Percentiles rank a stretch among this genome's conserved stretches.
phyloP scores from a whole-genome alignment of 2,888 invertebrate species.

The Elegia similella region DNA sequence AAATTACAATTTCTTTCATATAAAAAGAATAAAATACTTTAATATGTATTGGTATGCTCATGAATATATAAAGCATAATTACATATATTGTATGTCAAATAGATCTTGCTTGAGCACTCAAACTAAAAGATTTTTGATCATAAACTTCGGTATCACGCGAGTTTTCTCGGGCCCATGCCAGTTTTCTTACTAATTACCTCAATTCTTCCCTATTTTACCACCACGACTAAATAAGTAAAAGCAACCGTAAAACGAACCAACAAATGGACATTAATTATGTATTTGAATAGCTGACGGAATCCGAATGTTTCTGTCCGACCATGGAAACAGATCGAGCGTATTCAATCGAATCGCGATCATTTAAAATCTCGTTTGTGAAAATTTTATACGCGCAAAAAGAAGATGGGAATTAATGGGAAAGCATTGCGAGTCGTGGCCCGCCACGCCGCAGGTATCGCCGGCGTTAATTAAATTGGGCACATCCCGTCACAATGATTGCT shows the following conservation, averaged over 20 bases:
- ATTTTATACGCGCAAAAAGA: constrained; percentile 27
- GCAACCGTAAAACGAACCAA: not conserved
- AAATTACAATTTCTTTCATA: too few relatives aligned
- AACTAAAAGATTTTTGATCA: too few relatives aligned
- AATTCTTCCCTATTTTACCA: not conserved
- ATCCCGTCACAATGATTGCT: constrained; percentile 48
- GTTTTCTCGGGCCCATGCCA: too few relatives aligned
- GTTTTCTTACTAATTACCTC: too few relatives aligned
- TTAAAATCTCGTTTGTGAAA: constrained; percentile 24
- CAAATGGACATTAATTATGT: constrained; percentile 9
- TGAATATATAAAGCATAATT: too few relatives aligned
- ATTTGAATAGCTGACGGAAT: not conserved
- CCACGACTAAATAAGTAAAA: not conserved
- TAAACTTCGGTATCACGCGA: too few relatives aligned
- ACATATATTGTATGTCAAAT: too few relatives aligned
- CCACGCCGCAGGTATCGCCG: constrained; percentile 37
- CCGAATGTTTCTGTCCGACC: constrained; percentile 7
- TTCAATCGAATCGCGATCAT: constrained; percentile 19
- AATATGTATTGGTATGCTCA: too few relatives aligned
- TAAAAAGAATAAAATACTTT: too few relatives aligned
- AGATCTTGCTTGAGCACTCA: too few relatives aligned
- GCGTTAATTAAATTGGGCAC: constrained; percentile 60
- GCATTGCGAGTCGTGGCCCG: constrained; percentile 44
- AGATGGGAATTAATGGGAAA: constrained; percentile 42
- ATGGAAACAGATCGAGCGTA: constrained; percentile 2